Evolutionary conservation across 1,140 invertebrate species (phyloP).

Genomic region (Episyrphus balteatus): DNA sequence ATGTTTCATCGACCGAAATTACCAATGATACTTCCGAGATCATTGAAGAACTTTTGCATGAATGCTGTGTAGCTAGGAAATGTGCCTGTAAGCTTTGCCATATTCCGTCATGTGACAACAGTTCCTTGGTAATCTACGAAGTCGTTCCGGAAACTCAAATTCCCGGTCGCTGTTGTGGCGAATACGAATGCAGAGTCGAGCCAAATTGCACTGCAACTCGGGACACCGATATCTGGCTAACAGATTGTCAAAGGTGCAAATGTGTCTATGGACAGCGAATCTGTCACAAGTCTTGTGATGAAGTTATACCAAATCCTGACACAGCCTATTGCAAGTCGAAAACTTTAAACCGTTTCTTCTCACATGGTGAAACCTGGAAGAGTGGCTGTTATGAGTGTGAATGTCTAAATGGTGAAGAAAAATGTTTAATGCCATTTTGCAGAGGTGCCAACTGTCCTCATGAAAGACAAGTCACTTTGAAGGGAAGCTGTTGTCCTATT

Average conservation of each 20-base stretch:
- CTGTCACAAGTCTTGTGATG: slow-evolving; percentile 26
- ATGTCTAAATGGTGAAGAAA: slow-evolving; percentile 21
- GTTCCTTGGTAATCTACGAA: slow-evolving; percentile 19
- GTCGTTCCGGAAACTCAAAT: slow-evolving; percentile 18
- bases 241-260: slow-evolving; percentile 21
- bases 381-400: slow-evolving; percentile 26
- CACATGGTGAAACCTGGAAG: slow-evolving; percentile 24
- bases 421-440: slow-evolving; percentile 24
- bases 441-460: slow-evolving; percentile 19
- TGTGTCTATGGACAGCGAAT: slow-evolving; percentile 19
- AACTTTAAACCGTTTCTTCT: slow-evolving; percentile 17
- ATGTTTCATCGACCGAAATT: slow-evolving; percentile 2
- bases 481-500: slow-evolving; percentile 25
- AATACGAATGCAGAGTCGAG: slow-evolving; percentile 19
- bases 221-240: slow-evolving; percentile 24
- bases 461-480: slow-evolving; percentile 23
- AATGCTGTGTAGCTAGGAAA: slow-evolving; percentile 25
- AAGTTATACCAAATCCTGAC: slow-evolving; percentile 7
- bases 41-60: slow-evolving; percentile 14
- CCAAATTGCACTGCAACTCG: slow-evolving; percentile 21
- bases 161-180: slow-evolving; percentile 26
- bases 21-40: slow-evolving; percentile 12
- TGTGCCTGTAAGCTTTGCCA: slow-evolving; percentile 28
- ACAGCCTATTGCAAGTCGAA: slow-evolving; percentile 23
- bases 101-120: slow-evolving; percentile 20